Evolutionary conservation across 2,113 vertebrate genomes (phyloP).

Genomic region (Gymnocephalus cernua): DNA sequence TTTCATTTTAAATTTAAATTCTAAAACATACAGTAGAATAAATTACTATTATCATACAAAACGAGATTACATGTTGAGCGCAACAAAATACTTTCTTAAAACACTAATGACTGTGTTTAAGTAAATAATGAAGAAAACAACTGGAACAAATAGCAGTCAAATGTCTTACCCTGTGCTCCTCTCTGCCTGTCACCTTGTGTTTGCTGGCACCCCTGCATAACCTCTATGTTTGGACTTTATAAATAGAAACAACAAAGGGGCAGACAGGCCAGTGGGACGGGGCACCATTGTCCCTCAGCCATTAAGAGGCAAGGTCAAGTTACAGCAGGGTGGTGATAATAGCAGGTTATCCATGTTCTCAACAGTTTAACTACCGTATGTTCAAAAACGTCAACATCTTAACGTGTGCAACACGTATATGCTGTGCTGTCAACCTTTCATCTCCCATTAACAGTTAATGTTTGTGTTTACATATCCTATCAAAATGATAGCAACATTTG

Average conservation of each 20-base stretch:
- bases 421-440: background rate
- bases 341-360: constrained; percentile 52
- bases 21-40: background rate
- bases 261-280: constrained; percentile 72
- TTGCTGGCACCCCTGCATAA: constrained; percentile 69
- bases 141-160: constrained; percentile 11
- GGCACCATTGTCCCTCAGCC: constrained; percentile 70
- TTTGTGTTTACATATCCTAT: background rate
- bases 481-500: background rate
- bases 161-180: constrained; percentile 74
- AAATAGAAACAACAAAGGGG: constrained; percentile 76
- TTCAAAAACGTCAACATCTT: constrained; percentile 14
- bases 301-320: constrained; percentile 78
- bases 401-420: accelerated
- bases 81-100: background rate
- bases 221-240: constrained; percentile 78
- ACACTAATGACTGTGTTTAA: background rate
- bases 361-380: constrained; percentile 21
- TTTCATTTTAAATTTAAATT: background rate
- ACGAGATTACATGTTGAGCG: background rate
- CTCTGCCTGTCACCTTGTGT: constrained; percentile 50
- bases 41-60: background rate
- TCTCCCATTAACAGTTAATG: too few species aligned
- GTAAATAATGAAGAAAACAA: constrained; percentile 2
- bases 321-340: constrained; percentile 62